phyloP scores from a whole-genome alignment of 1,140 invertebrate genomes.

The Cryptotermes secundus region DNA sequence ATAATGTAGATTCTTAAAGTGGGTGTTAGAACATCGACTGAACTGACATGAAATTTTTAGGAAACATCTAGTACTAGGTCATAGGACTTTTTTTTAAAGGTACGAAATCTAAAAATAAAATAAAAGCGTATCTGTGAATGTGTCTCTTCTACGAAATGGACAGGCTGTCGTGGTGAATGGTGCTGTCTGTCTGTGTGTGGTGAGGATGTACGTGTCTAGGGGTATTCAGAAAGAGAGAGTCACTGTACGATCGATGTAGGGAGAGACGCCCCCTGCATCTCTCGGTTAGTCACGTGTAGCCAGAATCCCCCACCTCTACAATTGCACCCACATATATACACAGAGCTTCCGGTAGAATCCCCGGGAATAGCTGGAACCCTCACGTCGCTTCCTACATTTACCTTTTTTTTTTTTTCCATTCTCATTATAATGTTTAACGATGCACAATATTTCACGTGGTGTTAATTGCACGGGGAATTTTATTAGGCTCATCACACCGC shows the following conservation, averaged over 20 bases:
- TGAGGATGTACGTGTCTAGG: not conserved
- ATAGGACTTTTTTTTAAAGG: too few relatives aligned
- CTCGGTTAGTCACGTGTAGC: constrained; percentile 8
- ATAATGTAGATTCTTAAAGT: too few relatives aligned
- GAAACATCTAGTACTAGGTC: too few relatives aligned
- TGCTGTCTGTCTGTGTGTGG: too few relatives aligned
- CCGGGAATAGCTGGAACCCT: not conserved
- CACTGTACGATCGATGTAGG: not conserved
- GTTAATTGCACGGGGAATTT: not conserved
- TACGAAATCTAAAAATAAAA: too few relatives aligned
- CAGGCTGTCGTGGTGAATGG: too few relatives aligned
- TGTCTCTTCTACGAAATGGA: too few relatives aligned
- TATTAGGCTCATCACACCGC: not conserved
- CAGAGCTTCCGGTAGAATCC: constrained; percentile 17
- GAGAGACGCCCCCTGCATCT: not conserved
- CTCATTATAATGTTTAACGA: constrained; percentile 16
- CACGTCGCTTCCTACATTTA: not conserved
- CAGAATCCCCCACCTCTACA: not conserved
- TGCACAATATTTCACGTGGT: not conserved
- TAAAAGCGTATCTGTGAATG: too few relatives aligned
- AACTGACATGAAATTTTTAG: too few relatives aligned
- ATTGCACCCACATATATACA: not conserved
- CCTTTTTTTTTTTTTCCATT: not conserved
- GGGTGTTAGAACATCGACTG: too few relatives aligned
- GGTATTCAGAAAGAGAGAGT: not conserved